Percentiles rank a stretch among this genome's conserved stretches.
phyloP scores from a whole-genome alignment of 2,888 invertebrate genomes.

The Chloroclysta siterata region DNA sequence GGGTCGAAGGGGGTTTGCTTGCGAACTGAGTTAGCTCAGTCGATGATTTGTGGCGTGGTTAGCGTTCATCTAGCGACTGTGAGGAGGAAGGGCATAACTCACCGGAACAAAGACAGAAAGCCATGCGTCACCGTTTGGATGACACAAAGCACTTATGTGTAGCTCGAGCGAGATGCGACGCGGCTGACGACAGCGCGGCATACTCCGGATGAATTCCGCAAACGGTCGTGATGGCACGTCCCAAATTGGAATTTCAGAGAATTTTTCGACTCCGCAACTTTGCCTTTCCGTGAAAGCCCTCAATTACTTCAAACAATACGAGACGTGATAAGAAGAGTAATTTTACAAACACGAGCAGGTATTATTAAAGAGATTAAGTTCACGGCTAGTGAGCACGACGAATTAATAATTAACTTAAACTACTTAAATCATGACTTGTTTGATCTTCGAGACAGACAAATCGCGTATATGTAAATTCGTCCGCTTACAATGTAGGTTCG shows the following conservation, averaged over 20 bases:
- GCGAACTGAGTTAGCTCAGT: constrained; percentile 67
- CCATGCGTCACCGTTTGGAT: constrained; percentile 54
- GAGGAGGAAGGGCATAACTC: constrained; percentile 63
- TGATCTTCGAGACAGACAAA: constrained; percentile 34
- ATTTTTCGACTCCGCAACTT: constrained; percentile 42
- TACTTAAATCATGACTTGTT: constrained; percentile 31
- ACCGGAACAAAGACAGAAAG: constrained; percentile 66
- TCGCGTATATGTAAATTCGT: constrained; percentile 27
- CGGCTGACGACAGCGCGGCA: constrained; percentile 21
- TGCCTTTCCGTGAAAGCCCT: constrained; percentile 27
- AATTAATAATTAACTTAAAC: constrained; percentile 52
- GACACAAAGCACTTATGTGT: constrained; percentile 50
- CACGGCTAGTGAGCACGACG: constrained; percentile 48
- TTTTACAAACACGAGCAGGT: constrained; percentile 29
- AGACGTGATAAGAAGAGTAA: constrained; percentile 37
- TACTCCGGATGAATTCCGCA: constrained; percentile 43
- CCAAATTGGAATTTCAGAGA: constrained; percentile 51
- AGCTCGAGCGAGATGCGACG: constrained; percentile 33
- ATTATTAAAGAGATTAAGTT: constrained; percentile 38
- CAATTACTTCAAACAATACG: constrained; percentile 30
- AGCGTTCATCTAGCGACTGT: constrained; percentile 68
- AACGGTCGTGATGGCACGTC: constrained; percentile 48
- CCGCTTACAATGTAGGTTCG: constrained; percentile 19
- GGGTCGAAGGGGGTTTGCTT: constrained; percentile 53
- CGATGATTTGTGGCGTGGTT: constrained; percentile 77